Base-by-base conservation (phyloP, 2,888 invertebrate genomes). In the Polyommatus iphigenia region DNA sequence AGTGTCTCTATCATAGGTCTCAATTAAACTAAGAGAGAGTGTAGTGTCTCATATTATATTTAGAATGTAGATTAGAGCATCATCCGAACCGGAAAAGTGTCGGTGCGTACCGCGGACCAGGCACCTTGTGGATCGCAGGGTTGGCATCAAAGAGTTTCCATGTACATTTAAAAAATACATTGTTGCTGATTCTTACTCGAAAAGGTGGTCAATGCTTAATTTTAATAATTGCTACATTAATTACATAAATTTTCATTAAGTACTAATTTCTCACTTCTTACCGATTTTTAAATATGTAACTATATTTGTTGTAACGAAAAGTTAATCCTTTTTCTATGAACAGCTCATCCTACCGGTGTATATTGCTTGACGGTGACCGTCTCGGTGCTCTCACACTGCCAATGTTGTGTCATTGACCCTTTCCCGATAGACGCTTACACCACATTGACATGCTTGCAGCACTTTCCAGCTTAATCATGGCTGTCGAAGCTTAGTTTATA, bases 401-500 rank as follows among this genome's bases (percentile, higher is more conserved):
- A 59, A 15, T 20, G 20, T 6, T 20, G 59, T n/a, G 59, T 15
- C n/a, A 20, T 24, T 24, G 24, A 24, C 8, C 20, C 2, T 20
- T 15, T 20, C 20, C 20, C 3, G 8, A 8, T n/a, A 2, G 3
- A 46, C 3, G 46, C 46, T 3, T 46, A 46, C 10, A 41, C 8
- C 46, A 46, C 59, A 20, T 59, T 59, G 7, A 59, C 8, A 59
- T 46, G 46, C 57, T 59, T n/a, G 20, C 20, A 59, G 8, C 13
- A 13, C 10, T 62, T 5, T 62, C 24, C 59, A 20, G 20, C 20
- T 20, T 13, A 24, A 24, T 62, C 13, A 1, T 20, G 20, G 10
- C 59, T 20, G 20, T 20, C 20, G 10, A 62, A 13, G 13, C 1
- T 20, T 59, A 59, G 18, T 54, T n/a, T 91, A 89, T 15, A 6